Evolutionary conservation across 2,797 vertebrate species (phyloP).

Genomic region (Chelidonichthys spinosus): DNA sequence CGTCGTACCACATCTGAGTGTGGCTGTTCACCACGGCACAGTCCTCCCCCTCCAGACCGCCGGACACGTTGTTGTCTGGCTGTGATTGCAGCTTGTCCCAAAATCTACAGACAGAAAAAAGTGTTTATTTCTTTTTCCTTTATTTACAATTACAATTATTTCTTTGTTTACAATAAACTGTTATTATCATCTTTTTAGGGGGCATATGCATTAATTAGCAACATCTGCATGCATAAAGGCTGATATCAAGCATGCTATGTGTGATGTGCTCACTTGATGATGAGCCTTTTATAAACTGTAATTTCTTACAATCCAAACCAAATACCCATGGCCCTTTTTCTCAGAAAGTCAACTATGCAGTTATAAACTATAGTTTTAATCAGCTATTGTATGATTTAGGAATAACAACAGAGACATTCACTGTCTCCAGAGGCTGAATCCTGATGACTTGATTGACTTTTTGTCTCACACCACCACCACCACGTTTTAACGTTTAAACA

Average conservation of each 20-base stretch:
- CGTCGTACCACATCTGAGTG: conserved; percentile 9
- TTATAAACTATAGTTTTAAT: neutral
- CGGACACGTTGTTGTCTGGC: conserved; percentile 21
- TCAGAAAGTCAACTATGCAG: neutral
- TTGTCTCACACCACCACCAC: no score
- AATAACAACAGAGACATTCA: neutral
- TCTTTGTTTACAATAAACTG: neutral
- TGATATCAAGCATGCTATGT: neutral
- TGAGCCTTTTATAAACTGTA: neutral
- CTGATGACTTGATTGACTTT: neutral
- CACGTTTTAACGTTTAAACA: no score
- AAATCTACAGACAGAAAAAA: conserved; percentile 23
- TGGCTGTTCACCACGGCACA: conserved; percentile 43
- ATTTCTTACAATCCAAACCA: neutral
- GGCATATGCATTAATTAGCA: neutral
- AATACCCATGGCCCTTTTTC: neutral
- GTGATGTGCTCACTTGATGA: neutral
- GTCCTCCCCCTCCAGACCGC: conserved; percentile 44
- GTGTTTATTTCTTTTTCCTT: no score
- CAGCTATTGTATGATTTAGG: neutral
- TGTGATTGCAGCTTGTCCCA: neutral
- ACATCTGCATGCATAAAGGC: neutral
- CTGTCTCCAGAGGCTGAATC: neutral
- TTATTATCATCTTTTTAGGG: neutral
- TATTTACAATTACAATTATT: no score